A percentile compares a stretch with the other conserved stretches of the same genome.
phyloP scores from a whole-genome alignment of 2,888 invertebrate species.

The Cylloceria caligata region DNA sequence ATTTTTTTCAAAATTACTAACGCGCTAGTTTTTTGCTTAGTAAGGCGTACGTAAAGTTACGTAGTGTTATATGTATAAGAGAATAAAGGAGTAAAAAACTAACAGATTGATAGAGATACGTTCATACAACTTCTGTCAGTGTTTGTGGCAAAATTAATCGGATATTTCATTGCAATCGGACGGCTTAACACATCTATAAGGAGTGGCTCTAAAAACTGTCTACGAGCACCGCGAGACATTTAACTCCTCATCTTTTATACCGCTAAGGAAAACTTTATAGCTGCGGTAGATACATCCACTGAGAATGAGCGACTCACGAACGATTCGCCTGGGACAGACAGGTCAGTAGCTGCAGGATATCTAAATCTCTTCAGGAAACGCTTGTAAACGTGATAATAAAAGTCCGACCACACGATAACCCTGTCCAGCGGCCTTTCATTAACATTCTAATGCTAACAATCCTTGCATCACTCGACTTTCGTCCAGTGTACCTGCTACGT shows the following conservation, averaged over 20 bases:
- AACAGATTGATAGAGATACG: too few relatives aligned
- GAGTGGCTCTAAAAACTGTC: not conserved
- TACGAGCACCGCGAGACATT: conserved; percentile 5
- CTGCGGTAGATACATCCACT: conserved; percentile 11
- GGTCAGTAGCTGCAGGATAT: conserved; percentile 44
- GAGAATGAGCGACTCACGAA: conserved; percentile 26
- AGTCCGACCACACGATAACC: conserved; percentile 57
- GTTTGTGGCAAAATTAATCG: not conserved
- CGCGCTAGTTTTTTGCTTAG: too few relatives aligned
- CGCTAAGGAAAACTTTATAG: conserved; percentile 32
- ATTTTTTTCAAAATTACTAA: too few relatives aligned
- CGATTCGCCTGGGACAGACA: not conserved
- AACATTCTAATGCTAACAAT: conserved; percentile 59
- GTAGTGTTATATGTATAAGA: too few relatives aligned
- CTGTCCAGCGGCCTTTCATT: conserved; percentile 54
- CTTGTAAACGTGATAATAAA: conserved; percentile 59
- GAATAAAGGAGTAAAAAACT: too few relatives aligned
- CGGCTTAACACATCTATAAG: not conserved
- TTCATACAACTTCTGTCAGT: too few relatives aligned
- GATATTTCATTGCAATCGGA: not conserved
- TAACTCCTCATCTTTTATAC: conserved; percentile 21
- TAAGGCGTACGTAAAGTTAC: too few relatives aligned
- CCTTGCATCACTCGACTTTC: conserved; percentile 42
- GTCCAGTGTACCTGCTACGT: conserved; percentile 21
- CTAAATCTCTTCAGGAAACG: conserved; percentile 52